phyloP scores from a whole-genome alignment of 2,113 vertebrate species.

The Balaenoptera acutorostrata region DNA sequence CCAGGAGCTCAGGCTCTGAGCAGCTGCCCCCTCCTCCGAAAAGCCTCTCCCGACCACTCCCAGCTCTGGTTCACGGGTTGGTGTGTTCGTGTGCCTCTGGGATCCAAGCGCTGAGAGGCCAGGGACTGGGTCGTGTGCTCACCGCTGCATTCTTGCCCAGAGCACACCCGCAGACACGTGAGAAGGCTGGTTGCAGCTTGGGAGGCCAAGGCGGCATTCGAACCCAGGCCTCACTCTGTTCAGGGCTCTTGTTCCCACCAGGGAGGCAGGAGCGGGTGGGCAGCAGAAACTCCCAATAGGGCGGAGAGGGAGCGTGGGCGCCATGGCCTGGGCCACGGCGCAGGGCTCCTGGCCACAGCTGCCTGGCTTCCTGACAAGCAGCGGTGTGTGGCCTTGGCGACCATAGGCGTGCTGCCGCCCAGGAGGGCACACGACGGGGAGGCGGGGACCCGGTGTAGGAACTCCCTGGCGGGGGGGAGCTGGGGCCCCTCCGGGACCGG shows the following conservation, averaged over 20 bases:
- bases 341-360: neutral
- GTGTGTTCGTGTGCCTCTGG: neutral
- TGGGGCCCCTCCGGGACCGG: too few relatives aligned
- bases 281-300: neutral
- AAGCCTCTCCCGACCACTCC: neutral
- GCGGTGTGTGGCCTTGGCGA: neutral
- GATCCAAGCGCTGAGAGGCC: neutral
- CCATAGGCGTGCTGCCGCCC: neutral
- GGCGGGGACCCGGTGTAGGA: accelerated
- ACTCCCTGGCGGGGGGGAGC: neutral
- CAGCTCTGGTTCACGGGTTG: accelerated
- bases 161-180: accelerated
- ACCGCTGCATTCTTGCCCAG: accelerated
- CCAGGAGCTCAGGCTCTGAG: neutral
- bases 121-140: neutral
- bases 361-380: neutral
- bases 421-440: neutral
- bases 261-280: neutral
- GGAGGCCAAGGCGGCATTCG: neutral
- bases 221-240: neutral
- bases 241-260: neutral
- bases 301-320: accelerated
- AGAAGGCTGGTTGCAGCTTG: neutral
- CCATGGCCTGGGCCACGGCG: too few relatives aligned
- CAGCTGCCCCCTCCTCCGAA: neutral